Base-by-base conservation (phyloP, 2,113 vertebrate genomes). In the Penelope pileata region DNA sequence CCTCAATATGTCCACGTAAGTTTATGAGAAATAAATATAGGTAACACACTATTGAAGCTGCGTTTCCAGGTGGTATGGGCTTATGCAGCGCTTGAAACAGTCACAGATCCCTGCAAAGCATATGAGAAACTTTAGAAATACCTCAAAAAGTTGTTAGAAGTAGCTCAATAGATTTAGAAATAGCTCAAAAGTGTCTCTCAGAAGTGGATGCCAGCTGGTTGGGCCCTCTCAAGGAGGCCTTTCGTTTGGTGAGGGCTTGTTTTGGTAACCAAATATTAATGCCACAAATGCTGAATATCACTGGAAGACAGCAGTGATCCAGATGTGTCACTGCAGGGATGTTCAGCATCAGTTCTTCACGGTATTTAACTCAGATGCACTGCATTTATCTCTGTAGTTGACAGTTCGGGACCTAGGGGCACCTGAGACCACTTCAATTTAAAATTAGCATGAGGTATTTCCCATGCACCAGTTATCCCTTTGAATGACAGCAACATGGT, bases 1-100 rank as follows among this genome's bases (percentile, higher is more conserved):
- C 75, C 99, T 99, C 96, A 99, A 99, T 50, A 79, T 96, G 88
- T 99, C 99, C 47, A 93, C 96, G 99, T 99, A 96, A 74, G 96
- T 97, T 8, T 34, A 2, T 29, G 38, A 91, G 47, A 74, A 83
- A 67, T 32, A 77, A 83, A 34, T 45, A 43, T 3, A 6, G 26
- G 7, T n/a, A 68, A 54, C 90, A 60, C 26, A 81, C 3, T 9
- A 27, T 3, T 63, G 34, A 86, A 42, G 38, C 63, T 51, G 32
- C 40, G 78, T 53, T 19, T 84, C 69, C 36, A 73, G 86, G 26
- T 60, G n/a, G 54, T 72, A 0, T 29, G 38, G 59, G 22, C 27
- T 45, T 30, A 22, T 50, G 16, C 60, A 84, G 34, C 40, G 34
- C 56, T 47, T 12, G 17, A 69, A 83, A 77, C 10, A 69, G n/a